Conservation (phyloP, 2,888 invertebrate species). For the Phoronis australis region DNA sequence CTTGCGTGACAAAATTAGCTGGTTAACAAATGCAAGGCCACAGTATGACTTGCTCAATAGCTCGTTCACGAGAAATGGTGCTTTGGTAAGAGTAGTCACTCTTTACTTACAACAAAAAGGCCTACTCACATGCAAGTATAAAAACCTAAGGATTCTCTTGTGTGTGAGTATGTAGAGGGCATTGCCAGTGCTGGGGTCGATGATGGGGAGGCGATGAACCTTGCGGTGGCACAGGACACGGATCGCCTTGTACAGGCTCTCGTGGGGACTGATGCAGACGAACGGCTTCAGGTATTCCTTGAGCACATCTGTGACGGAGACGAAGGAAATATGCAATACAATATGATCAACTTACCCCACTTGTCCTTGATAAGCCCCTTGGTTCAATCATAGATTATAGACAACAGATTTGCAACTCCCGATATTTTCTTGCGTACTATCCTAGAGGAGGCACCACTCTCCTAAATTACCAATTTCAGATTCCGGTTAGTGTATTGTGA, state of each 20-base stretch:
- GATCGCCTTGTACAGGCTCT: conserved; percentile 75
- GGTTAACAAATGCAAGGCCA: too few relatives aligned
- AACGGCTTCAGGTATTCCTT: conserved; percentile 79
- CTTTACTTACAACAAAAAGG: too few relatives aligned
- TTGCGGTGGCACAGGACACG: conserved; percentile 84
- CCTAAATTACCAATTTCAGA: too few relatives aligned
- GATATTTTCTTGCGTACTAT: too few relatives aligned
- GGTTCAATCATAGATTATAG: too few relatives aligned
- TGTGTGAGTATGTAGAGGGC: conserved; percentile 97
- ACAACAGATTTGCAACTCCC: too few relatives aligned
- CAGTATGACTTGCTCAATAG: too few relatives aligned
- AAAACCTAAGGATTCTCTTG: conserved; percentile 94
- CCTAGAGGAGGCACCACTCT: too few relatives aligned
- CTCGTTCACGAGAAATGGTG: neutral
- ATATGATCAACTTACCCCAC: too few relatives aligned
- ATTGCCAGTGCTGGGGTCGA: conserved; percentile 90
- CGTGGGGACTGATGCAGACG: conserved; percentile 87
- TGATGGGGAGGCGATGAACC: conserved; percentile 95
- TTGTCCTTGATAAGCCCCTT: too few relatives aligned
- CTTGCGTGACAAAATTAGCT: too few relatives aligned
- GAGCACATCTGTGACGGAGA: conserved; percentile 65
- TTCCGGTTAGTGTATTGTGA: too few relatives aligned
- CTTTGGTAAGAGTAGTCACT: conserved; percentile 2
- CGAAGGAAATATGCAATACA: conserved; percentile 1
- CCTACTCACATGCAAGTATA: conserved; percentile 97